Conservation (phyloP, 2,797 vertebrate genomes). For the Aselliscus stoliczkanus region DNA sequence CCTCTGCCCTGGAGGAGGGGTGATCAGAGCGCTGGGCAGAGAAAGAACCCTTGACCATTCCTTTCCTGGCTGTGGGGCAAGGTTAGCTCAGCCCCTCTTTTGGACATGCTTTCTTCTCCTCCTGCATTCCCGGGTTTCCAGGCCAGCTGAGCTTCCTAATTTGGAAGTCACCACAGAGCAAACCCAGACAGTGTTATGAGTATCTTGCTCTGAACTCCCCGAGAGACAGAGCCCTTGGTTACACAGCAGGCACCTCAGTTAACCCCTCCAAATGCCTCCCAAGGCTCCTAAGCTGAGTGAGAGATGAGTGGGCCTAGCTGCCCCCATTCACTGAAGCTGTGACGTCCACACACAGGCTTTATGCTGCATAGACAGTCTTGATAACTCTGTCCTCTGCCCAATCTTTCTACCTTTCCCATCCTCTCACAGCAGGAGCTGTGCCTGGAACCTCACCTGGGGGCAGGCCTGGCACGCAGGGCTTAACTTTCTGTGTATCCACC, state of each 20-base stretch:
- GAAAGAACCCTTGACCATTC: neutral
- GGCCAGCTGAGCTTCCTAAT: slow-evolving; percentile 64
- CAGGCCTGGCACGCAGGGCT: neutral
- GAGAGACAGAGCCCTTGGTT: neutral
- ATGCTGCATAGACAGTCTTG: too few relatives aligned
- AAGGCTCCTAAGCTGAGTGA: neutral
- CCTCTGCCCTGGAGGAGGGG: neutral
- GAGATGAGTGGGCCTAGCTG: neutral
- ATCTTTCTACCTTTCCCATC: neutral
- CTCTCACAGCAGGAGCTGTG: neutral
- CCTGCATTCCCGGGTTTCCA: slow-evolving; percentile 38
- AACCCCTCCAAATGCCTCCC: neutral
- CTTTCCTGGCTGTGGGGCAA: neutral
- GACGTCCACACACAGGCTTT: neutral
- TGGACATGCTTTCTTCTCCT: slow-evolving; percentile 20
- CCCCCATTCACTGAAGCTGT: neutral
- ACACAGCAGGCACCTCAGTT: neutral
- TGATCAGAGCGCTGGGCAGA: neutral
- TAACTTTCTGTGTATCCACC: neutral
- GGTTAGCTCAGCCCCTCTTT: neutral
- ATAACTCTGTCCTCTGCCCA: neutral
- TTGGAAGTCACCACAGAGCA: slow-evolving; percentile 63
- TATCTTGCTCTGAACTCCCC: slow-evolving; percentile 64
- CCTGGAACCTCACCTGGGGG: neutral
- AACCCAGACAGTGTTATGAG: neutral